A percentile compares a stretch with the other conserved stretches of the same genome.
Evolutionary conservation across 2,113 vertebrate genomes (phyloP).

Genomic region (Ctenodactylus gundi): DNA sequence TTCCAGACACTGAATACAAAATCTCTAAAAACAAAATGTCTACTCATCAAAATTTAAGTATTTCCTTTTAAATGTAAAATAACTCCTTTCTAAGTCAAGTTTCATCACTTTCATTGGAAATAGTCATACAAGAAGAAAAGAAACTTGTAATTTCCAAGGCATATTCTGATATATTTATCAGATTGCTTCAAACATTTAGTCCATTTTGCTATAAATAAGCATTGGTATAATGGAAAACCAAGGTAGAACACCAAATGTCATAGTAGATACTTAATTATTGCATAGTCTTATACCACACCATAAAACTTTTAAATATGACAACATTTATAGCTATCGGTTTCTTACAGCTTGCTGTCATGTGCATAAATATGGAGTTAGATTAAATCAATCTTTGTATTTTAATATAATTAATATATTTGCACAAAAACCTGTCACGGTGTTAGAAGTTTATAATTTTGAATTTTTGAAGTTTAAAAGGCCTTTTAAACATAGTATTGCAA

Average conservation of each 20-base stretch:
- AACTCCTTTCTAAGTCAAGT: background rate
- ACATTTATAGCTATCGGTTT: background rate
- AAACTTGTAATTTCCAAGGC: background rate
- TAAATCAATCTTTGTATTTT: background rate
- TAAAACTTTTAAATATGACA: background rate
- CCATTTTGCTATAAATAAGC: background rate
- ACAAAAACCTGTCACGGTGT: background rate
- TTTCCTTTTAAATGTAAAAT: slow-evolving; percentile 14
- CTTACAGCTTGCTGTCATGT: background rate
- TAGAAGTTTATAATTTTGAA: background rate
- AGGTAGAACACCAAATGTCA: background rate
- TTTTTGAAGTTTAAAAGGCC: background rate
- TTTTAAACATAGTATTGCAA: background rate
- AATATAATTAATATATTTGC: background rate
- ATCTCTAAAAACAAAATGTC: no score
- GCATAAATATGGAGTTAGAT: background rate
- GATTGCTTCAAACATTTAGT: background rate
- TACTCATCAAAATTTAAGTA: no score
- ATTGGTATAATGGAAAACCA: slow-evolving; percentile 35
- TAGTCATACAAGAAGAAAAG: slow-evolving; percentile 29
- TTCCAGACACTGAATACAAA: background rate
- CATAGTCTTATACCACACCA: background rate
- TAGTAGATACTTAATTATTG: background rate
- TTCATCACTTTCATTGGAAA: slow-evolving; percentile 33
- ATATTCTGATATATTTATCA: slow-evolving; percentile 31